Percentiles rank a stretch among this genome's conserved stretches.
phyloP scores from a whole-genome alignment of 2,113 vertebrate genomes.

The Athene cunicularia region DNA sequence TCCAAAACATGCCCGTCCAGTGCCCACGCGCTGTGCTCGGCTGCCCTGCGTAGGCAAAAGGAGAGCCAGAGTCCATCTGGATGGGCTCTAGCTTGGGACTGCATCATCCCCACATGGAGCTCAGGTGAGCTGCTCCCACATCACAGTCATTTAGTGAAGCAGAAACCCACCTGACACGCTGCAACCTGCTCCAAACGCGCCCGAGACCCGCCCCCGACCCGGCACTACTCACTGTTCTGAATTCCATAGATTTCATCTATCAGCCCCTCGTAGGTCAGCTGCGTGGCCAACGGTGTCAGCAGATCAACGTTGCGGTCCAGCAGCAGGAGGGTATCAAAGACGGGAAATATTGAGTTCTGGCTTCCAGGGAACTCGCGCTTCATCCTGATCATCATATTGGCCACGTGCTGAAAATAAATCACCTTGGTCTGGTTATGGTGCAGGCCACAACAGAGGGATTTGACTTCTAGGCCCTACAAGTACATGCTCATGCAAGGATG shows the following conservation, averaged over 20 bases:
- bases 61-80: background rate
- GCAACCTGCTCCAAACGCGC: background rate
- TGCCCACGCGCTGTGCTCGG: background rate
- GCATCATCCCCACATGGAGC: fast-evolving
- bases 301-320: slow-evolving; percentile 95
- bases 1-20: background rate
- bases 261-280: slow-evolving; percentile 96
- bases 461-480: background rate
- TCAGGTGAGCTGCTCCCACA: background rate
- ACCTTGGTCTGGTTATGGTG: fast-evolving
- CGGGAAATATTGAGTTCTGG: slow-evolving; percentile 90
- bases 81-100: background rate
- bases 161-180: background rate
- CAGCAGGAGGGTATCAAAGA: slow-evolving; percentile 92
- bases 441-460: background rate
- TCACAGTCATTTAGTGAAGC: background rate
- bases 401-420: slow-evolving; percentile 85
- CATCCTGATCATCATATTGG: slow-evolving; percentile 99
- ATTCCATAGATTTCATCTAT: slow-evolving; percentile 97
- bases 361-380: slow-evolving; percentile 94
- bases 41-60: background rate
- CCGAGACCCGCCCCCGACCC: fast-evolving
- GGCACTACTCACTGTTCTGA: slow-evolving; percentile 85
- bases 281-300: slow-evolving; percentile 91
- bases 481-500: fast-evolving